Evolutionary conservation across 2,797 vertebrate species (phyloP), one percentile per base, ranked within the genome.

Genomic region (Epinephelus awoara): DNA sequence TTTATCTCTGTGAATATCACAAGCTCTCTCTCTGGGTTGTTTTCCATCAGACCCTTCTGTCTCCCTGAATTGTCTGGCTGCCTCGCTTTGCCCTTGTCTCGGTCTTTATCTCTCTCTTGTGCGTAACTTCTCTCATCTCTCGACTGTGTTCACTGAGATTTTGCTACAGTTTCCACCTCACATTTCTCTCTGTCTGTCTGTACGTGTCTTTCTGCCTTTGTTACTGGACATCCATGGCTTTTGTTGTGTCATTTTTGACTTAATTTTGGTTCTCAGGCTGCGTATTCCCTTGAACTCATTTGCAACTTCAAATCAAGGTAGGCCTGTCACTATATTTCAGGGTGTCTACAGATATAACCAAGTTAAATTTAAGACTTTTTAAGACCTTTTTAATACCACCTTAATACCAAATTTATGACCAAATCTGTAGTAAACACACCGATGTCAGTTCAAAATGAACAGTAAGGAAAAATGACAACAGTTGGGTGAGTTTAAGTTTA

Each of bases 1-100:
- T 85, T 68, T 65, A 84, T 86, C 73, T 86, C 61, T 49, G 21
- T 19, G 67, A 81, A 71, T 72, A 77, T 65, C 65, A 74, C 47
- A 44, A 74, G 0, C 34, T 8, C 34, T 44, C 63, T 42, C 3
- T 84, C 34, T 0, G 11, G 62, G 18, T 67, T 74, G 61, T 64
- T 77, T 84, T 56, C 63, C 50, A 46, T 69, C 70, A 63, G 54
- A n/a, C 68, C 21, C 76, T 67, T 75, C 51, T 19, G 68, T 82
- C 58, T 72, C 66, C 77, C 52, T 27, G 34, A 56, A 69, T 57
- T 27, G 63, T 75, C 59, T 66, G 50, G n/a, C 27, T 71, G 61
- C 55, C 19, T 68, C 40, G 58, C 27, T 40, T 19, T 52, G 44
- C 44, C 66, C 55, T 69, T 38, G n/a, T 70, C 81, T 77, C 58